Base-by-base conservation (phyloP, 2,888 invertebrate genomes). In the Agrotis segetum region DNA sequence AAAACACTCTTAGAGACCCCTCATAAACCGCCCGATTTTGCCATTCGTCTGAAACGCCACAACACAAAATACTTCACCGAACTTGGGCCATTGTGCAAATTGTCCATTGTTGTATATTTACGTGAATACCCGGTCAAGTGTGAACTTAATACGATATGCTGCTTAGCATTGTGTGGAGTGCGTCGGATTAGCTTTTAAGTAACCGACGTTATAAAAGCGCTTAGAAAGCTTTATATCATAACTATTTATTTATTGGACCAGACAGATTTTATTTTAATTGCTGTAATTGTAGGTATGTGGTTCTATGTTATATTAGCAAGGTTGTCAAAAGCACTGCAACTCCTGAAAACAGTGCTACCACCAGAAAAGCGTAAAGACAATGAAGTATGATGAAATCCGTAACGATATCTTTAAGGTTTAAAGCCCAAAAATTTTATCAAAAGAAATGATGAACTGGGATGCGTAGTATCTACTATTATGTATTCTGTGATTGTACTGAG, bases 81-180 rank as follows among this genome's bases (percentile, higher is more conserved):
- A 85, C 74, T 73, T 0, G 17, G n/a, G 34, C 59, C 11, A 83
- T 84, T 84, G 78, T 78, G 71, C 52, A 40, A 52, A 72, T 47
- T 53, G 13, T 6, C 65, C 44, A 83, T 84, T 84, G 84, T 85
- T 55, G 29, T 16, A 55, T 81, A 77, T 84, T 85, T 74, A 75
- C 76, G 59, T 71, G 61, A 83, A 80, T 74, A 64, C 60, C 74
- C 73, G 74, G 64, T 64, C 74, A 55, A 84, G 84, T 84, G 84
- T 83, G 84, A 85, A 74, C 58, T 84, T 85, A 84, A 84, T 83
- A 69, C 81, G 84, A 84, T 83, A 67, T 73, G 16, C 77, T 60
- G 60, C 81, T 83, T 67, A 69, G 52, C 58, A 56, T 74, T 76
- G 78, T 81, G 40, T 52, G 2, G 62, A 63, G 78, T 81, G 65